Evolutionary conservation across 2,113 vertebrate species (phyloP).

Genomic region (Poeciliopsis occidentalis): DNA sequence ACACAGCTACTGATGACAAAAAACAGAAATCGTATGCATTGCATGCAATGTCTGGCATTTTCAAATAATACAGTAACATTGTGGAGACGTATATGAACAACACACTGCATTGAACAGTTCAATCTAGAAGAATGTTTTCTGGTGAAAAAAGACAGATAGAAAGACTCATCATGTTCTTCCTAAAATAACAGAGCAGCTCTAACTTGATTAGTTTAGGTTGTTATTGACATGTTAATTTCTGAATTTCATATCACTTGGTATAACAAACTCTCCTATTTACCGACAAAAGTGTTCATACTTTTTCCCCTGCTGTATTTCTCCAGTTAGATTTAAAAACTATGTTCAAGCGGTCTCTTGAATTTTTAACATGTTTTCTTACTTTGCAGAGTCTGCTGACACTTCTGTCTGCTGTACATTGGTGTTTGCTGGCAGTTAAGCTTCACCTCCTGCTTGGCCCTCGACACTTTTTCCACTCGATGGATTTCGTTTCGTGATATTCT

Average conservation of each 20-base stretch:
- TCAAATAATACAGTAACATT: too few relatives aligned
- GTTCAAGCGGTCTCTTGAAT: neutral
- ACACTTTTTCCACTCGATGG: slow-evolving; percentile 24
- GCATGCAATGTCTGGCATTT: too few relatives aligned
- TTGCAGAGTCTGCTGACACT: slow-evolving; percentile 38
- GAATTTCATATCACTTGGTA: neutral
- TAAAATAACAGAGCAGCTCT: neutral
- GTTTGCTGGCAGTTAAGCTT: slow-evolving; percentile 32
- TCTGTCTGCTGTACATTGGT: slow-evolving; percentile 29
- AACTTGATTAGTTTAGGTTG: neutral
- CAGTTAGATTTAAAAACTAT: neutral
- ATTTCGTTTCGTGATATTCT: slow-evolving; percentile 13
- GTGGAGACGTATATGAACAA: too few relatives aligned
- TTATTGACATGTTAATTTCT: neutral
- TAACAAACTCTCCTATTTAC: neutral
- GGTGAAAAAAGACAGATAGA: too few relatives aligned
- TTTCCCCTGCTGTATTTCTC: neutral
- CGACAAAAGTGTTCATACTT: neutral
- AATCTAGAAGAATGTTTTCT: too few relatives aligned
- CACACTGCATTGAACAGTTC: too few relatives aligned
- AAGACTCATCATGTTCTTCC: too few relatives aligned
- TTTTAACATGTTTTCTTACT: slow-evolving; percentile 30
- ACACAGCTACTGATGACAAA: too few relatives aligned
- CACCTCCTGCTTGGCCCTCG: slow-evolving; percentile 53
- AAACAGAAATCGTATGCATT: too few relatives aligned